Evolutionary conservation across 2,113 vertebrate species (phyloP).

Genomic region (Amphilophus citrinellus): DNA sequence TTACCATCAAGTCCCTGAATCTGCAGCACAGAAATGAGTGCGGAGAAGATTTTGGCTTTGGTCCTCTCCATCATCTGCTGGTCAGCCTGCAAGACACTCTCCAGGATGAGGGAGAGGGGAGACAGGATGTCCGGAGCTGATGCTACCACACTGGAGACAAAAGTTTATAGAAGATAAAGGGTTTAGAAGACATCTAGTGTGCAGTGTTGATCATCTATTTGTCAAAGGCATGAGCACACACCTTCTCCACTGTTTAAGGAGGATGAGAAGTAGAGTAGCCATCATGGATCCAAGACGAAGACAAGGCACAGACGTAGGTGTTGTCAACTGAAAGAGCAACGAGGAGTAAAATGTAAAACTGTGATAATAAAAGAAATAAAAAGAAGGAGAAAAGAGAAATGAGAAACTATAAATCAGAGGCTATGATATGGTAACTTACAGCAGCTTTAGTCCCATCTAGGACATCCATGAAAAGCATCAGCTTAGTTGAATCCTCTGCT

Average conservation of each 20-base stretch:
- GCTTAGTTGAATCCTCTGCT: constrained; percentile 83
- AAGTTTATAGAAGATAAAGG: neutral
- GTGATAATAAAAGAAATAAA: neutral
- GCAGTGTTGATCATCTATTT: neutral
- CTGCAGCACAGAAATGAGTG: constrained; percentile 92
- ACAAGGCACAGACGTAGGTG: constrained; percentile 86
- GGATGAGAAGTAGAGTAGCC: constrained; percentile 91
- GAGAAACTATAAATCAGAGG: neutral
- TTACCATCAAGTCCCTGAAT: constrained; percentile 92
- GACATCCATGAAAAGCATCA: constrained; percentile 93
- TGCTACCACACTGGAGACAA: constrained; percentile 84
- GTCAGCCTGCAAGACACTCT: constrained; percentile 92
- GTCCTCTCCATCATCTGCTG: constrained; percentile 94
- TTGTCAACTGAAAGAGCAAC: constrained; percentile 82
- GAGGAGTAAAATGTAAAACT: neutral
- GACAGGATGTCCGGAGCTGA: constrained; percentile 89
- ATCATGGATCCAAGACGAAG: constrained; percentile 94
- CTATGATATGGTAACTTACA: constrained; percentile 77
- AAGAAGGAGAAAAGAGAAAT: neutral
- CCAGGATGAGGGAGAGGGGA: constrained; percentile 92
- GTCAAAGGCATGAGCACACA: constrained; percentile 55
- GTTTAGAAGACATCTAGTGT: neutral
- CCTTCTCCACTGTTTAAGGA: constrained; percentile 95
- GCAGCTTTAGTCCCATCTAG: constrained; percentile 89
- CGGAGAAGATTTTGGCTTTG: constrained; percentile 95